phyloP scores from a whole-genome alignment of 2,888 invertebrate genomes.

The Brachyptera risi region DNA sequence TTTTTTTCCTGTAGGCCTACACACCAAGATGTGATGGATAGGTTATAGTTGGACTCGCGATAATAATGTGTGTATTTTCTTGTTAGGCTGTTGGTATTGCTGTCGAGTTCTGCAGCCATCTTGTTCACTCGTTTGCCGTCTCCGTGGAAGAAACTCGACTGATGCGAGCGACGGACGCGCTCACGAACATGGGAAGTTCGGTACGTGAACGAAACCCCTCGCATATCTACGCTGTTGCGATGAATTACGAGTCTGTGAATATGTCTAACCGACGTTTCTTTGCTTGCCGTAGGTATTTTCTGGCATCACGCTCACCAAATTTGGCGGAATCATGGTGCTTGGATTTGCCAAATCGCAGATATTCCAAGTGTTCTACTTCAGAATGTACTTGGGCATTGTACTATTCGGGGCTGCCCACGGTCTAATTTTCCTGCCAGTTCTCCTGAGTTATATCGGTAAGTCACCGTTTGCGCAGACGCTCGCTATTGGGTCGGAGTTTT shows the following conservation, averaged over 20 bases:
- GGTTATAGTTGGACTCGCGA: too few species aligned
- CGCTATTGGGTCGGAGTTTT: too few species aligned
- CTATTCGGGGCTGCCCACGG: conserved; percentile 96
- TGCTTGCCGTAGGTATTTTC: conserved; percentile 65
- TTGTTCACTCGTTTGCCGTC: conserved; percentile 86
- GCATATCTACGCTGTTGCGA: not conserved
- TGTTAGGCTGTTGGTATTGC: conserved; percentile 91
- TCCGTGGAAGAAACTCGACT: conserved; percentile 69
- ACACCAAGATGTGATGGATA: too few species aligned
- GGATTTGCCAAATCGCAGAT: conserved; percentile 98
- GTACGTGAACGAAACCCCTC: conserved; percentile 49
- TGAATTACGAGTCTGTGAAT: too few species aligned
- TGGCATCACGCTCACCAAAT: conserved; percentile 96
- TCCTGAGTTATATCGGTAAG: conserved; percentile 95
- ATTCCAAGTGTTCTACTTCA: conserved; percentile 92
- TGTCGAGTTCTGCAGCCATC: conserved; percentile 97
- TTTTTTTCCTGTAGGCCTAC: too few species aligned
- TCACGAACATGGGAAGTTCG: conserved; percentile 90
- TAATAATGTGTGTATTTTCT: conserved; percentile 18
- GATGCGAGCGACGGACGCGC: conserved; percentile 74
- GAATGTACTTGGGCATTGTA: conserved; percentile 97
- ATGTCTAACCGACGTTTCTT: too few species aligned
- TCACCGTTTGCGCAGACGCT: too few species aligned
- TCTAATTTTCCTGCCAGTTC: conserved; percentile 93
- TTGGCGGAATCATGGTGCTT: conserved; percentile 93